phyloP scores from a whole-genome alignment of 2,888 invertebrate genomes.

The Mesopsocus fuscifrons region DNA sequence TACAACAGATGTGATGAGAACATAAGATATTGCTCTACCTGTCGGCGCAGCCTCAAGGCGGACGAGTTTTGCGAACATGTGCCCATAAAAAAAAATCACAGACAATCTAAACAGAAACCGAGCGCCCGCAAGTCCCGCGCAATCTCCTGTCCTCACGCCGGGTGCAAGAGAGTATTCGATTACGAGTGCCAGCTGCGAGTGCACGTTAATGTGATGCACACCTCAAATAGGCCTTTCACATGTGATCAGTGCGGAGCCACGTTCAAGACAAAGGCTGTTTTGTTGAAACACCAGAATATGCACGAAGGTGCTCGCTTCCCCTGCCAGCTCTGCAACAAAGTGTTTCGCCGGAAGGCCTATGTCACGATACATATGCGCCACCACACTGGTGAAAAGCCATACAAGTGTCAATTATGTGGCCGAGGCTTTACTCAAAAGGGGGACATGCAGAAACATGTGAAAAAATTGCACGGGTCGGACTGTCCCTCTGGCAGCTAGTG shows the following conservation, averaged over 20 bases:
- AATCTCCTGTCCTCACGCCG: not conserved
- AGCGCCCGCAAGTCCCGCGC: no score
- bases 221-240: conserved; percentile 24
- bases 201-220: conserved; percentile 3
- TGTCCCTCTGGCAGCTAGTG: no score
- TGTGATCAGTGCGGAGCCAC: conserved; percentile 28
- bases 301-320: conserved; percentile 17
- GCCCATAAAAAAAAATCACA: no score
- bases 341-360: conserved; percentile 30
- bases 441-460: conserved; percentile 14
- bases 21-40: not conserved
- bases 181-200: not conserved
- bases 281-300: conserved; percentile 30
- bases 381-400: conserved; percentile 26
- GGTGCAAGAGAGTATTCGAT: not conserved
- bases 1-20: not conserved
- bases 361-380: conserved; percentile 28
- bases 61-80: not conserved
- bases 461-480: conserved; percentile 9
- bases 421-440: conserved; percentile 25
- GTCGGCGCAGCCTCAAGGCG: not conserved
- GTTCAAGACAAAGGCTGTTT: conserved; percentile 29
- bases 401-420: conserved; percentile 29
- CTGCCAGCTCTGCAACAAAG: conserved; percentile 24
- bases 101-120: no score